These are phyloP conservation scores for Cranoglanis bouderius DNA, from an alignment of 2,113 vertebrate species.

Conservation along the genomic window DNA sequence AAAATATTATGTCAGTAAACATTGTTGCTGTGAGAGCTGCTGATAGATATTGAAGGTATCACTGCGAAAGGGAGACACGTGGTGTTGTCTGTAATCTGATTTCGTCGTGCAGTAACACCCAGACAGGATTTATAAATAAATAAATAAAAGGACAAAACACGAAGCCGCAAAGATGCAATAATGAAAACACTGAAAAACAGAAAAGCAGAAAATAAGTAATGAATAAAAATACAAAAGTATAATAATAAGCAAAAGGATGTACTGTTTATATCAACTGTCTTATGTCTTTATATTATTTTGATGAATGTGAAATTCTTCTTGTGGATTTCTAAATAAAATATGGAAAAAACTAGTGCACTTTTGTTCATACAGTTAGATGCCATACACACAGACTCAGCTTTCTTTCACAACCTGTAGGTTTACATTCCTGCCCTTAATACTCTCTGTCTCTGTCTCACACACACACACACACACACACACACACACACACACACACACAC, in stretches of 20 bases:
- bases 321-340: neutral
- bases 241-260: too few relatives aligned
- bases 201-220: neutral
- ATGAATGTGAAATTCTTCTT: too few relatives aligned
- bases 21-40: too few relatives aligned
- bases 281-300: too few relatives aligned
- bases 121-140: too few relatives aligned
- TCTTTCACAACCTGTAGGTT: neutral
- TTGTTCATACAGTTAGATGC: neutral
- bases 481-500: too few relatives aligned
- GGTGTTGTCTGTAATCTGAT: neutral
- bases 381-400: neutral
- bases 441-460: neutral
- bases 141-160: neutral
- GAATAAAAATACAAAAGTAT: too few relatives aligned
- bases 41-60: neutral
- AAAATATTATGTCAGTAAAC: neutral
- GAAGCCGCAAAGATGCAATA: neutral
- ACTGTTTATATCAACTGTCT: too few relatives aligned
- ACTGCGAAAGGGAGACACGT: neutral
- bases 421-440: neutral
- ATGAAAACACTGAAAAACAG: neutral
- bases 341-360: neutral
- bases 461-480: too few relatives aligned
- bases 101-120: neutral